Conservation (phyloP, 2,113 vertebrate genomes). For the Hypomesus transpacificus region DNA sequence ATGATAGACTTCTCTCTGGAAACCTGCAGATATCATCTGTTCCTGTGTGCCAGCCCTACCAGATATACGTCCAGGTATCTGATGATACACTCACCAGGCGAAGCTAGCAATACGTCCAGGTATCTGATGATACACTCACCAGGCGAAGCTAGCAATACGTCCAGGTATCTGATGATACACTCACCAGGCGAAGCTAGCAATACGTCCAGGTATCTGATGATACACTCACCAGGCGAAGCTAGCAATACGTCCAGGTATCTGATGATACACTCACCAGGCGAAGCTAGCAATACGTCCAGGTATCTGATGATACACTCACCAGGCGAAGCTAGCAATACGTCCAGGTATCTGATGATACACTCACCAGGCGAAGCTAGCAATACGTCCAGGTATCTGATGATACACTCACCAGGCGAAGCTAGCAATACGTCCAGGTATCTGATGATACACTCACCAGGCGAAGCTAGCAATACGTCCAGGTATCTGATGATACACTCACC, state of each 20-base stretch:
- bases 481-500: constrained; percentile 44
- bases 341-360: no score
- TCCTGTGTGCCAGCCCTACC: constrained; percentile 62
- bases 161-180: no score
- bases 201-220: no score
- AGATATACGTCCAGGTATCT: constrained; percentile 82
- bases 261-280: no score
- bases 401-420: neutral
- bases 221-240: neutral
- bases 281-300: no score
- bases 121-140: no score
- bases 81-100: neutral
- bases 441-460: neutral
- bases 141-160: neutral
- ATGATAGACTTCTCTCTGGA: constrained; percentile 75
- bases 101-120: no score
- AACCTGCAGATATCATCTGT: constrained; percentile 49
- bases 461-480: constrained; percentile 85
- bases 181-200: neutral
- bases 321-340: neutral
- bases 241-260: no score
- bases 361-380: neutral
- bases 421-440: constrained; percentile 77
- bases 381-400: no score
- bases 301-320: no score